Percentiles rank a stretch among this genome's conserved stretches.
Evolutionary conservation across 1,140 invertebrate genomes (phyloP).

Genomic region (Polyergus mexicanus): DNA sequence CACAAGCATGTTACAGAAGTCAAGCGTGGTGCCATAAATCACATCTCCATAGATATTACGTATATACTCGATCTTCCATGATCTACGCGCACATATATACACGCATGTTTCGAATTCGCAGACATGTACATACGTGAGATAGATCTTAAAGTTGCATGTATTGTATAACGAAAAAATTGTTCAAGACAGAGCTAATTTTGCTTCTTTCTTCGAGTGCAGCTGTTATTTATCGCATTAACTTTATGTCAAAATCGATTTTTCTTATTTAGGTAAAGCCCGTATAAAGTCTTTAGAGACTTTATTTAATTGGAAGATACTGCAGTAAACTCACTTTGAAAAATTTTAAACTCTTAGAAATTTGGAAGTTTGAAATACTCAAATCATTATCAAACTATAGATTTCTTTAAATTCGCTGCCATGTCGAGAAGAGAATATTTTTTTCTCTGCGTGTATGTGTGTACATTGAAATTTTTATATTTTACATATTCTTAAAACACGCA

Average conservation of each 20-base stretch:
- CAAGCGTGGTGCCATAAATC: constrained; percentile 68
- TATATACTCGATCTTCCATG: constrained; percentile 47
- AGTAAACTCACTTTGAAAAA: not conserved
- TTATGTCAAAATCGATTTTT: not conserved
- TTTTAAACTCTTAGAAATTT: not conserved
- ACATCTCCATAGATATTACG: constrained; percentile 53
- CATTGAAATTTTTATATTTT: not conserved
- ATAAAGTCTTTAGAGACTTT: not conserved
- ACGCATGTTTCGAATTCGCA: not conserved
- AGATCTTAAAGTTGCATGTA: not conserved
- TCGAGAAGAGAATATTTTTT: not conserved
- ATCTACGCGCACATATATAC: constrained; percentile 22
- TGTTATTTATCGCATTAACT: not conserved
- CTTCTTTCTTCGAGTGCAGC: not conserved
- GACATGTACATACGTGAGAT: not conserved
- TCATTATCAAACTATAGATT: not conserved
- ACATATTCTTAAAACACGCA: not conserved
- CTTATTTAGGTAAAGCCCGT: not conserved
- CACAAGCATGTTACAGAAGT: constrained; percentile 56
- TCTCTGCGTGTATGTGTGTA: not conserved
- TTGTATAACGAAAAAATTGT: not conserved
- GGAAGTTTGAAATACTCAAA: not conserved
- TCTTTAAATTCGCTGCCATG: not conserved
- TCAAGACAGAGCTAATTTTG: not conserved
- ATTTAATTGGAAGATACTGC: not conserved